Conservation (phyloP, 1,140 invertebrate genomes). For the Ips typographus region DNA sequence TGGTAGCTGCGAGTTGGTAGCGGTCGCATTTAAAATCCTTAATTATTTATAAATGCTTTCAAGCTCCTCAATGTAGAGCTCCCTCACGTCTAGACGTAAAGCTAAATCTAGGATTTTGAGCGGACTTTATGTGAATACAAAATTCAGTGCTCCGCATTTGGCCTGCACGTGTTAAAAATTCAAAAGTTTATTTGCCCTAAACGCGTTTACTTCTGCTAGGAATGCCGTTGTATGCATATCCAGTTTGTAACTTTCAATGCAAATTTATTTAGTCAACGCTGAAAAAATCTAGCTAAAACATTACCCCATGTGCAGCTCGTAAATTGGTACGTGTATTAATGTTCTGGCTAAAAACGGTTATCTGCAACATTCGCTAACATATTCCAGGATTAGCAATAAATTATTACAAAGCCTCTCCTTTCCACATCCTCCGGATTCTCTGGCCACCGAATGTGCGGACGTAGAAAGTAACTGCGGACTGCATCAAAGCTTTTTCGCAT, state of each 20-base stretch:
- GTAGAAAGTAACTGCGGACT: not conserved
- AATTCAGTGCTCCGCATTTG: slow-evolving; percentile 17
- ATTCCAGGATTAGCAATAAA: not conserved
- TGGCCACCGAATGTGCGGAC: not conserved
- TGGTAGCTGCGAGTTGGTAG: not conserved
- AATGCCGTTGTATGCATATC: not conserved
- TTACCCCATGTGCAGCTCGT: no score
- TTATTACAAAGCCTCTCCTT: not conserved
- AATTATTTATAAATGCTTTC: slow-evolving; percentile 12
- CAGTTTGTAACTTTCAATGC: not conserved
- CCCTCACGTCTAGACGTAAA: slow-evolving; percentile 8
- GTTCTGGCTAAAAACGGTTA: no score
- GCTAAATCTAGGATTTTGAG: slow-evolving; percentile 15
- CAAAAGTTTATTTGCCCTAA: slow-evolving; percentile 9
- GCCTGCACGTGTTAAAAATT: slow-evolving; percentile 21
- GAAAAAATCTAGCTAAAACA: no score
- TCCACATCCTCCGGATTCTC: not conserved
- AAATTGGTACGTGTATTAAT: no score
- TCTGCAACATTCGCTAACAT: no score
- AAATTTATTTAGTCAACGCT: not conserved
- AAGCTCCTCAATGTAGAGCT: slow-evolving; percentile 1
- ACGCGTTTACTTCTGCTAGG: not conserved
- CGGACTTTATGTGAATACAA: slow-evolving; percentile 21
- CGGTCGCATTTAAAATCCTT: not conserved
- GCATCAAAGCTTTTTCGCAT: not conserved